Evolutionary conservation across 2,797 vertebrate species (phyloP).

Genomic region (Caiman crocodilus): DNA sequence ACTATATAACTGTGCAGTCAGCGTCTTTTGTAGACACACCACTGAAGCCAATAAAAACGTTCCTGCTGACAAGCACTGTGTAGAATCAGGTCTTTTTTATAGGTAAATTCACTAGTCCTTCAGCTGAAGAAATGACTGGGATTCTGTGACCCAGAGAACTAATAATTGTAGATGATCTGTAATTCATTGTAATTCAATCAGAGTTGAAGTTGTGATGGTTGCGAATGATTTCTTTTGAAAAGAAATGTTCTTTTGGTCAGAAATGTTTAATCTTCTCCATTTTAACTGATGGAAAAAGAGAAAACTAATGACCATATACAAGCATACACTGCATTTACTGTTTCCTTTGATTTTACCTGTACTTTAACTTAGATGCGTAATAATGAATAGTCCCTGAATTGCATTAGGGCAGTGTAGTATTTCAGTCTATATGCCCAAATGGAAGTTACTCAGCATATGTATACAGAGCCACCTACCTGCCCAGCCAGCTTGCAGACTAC

Average conservation of each 20-base stretch:
- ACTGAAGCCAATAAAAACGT: neutral
- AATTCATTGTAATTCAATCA: neutral
- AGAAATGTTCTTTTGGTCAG: neutral
- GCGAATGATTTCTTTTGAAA: neutral
- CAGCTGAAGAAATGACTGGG: neutral
- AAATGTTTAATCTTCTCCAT: neutral
- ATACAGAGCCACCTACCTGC: no score
- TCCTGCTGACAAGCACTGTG: neutral
- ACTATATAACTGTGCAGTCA: no score
- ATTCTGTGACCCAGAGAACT: neutral
- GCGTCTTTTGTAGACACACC: no score
- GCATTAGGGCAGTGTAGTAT: no score
- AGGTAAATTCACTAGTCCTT: neutral
- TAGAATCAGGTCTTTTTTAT: neutral
- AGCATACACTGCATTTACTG: neutral
- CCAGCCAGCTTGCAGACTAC: no score
- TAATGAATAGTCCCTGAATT: neutral
- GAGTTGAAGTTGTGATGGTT: no score
- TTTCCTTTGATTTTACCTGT: neutral
- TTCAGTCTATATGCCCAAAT: no score
- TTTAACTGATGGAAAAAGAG: neutral
- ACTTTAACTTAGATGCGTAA: neutral
- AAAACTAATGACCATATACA: neutral
- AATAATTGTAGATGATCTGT: neutral
- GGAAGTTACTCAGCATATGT: no score